Conservation (phyloP, 2,113 vertebrate genomes). For the Sinocyclocheilus anshuiensis region DNA sequence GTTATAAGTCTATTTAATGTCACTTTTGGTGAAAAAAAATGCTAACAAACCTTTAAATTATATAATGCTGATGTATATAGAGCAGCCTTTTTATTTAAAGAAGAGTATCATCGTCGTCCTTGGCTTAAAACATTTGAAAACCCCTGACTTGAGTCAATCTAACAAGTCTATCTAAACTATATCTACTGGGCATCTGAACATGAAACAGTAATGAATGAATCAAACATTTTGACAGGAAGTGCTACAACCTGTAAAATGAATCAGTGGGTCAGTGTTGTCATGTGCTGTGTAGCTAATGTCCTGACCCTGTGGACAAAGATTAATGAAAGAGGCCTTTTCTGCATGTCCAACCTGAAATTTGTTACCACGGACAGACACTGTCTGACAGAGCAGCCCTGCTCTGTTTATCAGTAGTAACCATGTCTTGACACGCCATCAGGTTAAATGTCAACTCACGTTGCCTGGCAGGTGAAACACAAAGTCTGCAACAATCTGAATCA, state of each 20-base stretch:
- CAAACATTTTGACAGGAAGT: neutral
- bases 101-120: too few relatives aligned
- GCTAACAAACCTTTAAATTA: too few relatives aligned
- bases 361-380: conserved; percentile 50
- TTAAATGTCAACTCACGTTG: conserved; percentile 71
- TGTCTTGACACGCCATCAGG: conserved; percentile 54
- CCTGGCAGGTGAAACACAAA: conserved; percentile 61
- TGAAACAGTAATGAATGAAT: neutral
- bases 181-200: neutral
- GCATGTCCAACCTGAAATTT: neutral
- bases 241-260: neutral
- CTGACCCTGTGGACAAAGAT: neutral
- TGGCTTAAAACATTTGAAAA: too few relatives aligned
- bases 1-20: too few relatives aligned
- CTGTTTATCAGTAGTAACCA: conserved; percentile 71
- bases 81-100: too few relatives aligned
- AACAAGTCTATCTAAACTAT: too few relatives aligned
- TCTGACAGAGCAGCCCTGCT: conserved; percentile 41
- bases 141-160: too few relatives aligned
- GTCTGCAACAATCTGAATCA: conserved; percentile 35
- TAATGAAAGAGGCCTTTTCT: neutral
- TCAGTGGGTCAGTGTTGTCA: conserved; percentile 3
- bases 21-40: too few relatives aligned
- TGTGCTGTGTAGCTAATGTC: neutral
- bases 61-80: too few relatives aligned